Conservation (phyloP, 2,888 invertebrate genomes). For the Netelia melanura region DNA sequence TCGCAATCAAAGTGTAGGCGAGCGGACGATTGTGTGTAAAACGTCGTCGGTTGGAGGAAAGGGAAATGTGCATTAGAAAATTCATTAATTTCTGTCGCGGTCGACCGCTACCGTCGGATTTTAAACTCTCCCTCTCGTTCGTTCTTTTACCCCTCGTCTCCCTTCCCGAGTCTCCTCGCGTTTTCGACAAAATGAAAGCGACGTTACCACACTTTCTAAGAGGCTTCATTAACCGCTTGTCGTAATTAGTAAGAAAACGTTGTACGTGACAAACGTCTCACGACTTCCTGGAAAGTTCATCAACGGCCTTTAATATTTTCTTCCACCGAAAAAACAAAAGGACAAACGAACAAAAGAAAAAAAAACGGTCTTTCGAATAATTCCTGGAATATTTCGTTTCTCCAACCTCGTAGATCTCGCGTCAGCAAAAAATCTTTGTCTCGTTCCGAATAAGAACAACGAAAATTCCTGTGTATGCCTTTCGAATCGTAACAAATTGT, state of each 20-base stretch:
- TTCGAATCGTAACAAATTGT: neutral
- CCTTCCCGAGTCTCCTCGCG: neutral
- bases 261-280: conserved; percentile 53
- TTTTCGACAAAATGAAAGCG: conserved; percentile 41
- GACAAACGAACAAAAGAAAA: too few species aligned
- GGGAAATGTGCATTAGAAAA: conserved; percentile 66
- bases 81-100: conserved; percentile 60
- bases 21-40: neutral
- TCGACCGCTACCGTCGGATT: conserved; percentile 44
- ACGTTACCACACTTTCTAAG: conserved; percentile 68
- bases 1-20: conserved; percentile 43
- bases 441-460: neutral
- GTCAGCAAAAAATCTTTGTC: conserved; percentile 21
- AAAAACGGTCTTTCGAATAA: too few species aligned
- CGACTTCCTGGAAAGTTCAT: conserved; percentile 57
- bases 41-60: conserved; percentile 22
- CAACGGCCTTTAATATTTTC: conserved; percentile 43
- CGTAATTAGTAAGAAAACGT: conserved; percentile 56
- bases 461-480: conserved; percentile 15
- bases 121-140: neutral
- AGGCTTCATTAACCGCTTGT: conserved; percentile 64
- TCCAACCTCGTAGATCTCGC: neutral
- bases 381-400: neutral
- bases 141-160: neutral
- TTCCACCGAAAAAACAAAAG: neutral